Evolutionary conservation across 2,888 invertebrate genomes (phyloP).

Genomic region (Cheilosia scutellata): DNA sequence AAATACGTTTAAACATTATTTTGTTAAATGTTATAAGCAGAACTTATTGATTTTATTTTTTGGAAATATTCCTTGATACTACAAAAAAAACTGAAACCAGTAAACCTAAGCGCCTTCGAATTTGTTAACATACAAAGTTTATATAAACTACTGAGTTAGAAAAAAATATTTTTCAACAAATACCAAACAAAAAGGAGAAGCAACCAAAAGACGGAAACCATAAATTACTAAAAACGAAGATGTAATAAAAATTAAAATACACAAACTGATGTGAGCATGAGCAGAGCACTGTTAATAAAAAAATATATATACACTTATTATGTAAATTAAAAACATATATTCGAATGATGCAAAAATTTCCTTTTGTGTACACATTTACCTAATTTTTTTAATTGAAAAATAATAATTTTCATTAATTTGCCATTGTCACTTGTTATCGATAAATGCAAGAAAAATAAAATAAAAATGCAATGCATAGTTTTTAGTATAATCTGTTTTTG

Average conservation of each 20-base stretch:
- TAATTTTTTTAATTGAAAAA: conserved; percentile 10
- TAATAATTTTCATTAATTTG: conserved; percentile 26
- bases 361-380: conserved; percentile 1
- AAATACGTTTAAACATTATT: not conserved
- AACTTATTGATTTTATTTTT: not conserved
- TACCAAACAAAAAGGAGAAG: conserved; percentile 19
- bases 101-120: conserved; percentile 73
- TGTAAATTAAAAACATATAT: not conserved
- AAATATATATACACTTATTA: conserved; percentile 38
- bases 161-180: conserved; percentile 24
- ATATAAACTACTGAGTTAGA: conserved; percentile 10
- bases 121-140: conserved; percentile 49
- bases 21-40: conserved; percentile 9
- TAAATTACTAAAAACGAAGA: conserved; percentile 17
- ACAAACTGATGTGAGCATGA: conserved; percentile 3
- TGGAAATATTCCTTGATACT: conserved; percentile 9
- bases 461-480: not conserved
- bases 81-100: conserved; percentile 13
- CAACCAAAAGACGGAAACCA: conserved; percentile 44
- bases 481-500: not conserved
- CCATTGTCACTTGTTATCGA: conserved; percentile 65
- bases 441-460: conserved; percentile 32
- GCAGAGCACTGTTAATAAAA: conserved; percentile 58
- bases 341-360: not conserved
- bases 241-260: conserved; percentile 29